Evolutionary conservation across 1,140 invertebrate species (phyloP).

Genomic region (Zophobas morio): DNA sequence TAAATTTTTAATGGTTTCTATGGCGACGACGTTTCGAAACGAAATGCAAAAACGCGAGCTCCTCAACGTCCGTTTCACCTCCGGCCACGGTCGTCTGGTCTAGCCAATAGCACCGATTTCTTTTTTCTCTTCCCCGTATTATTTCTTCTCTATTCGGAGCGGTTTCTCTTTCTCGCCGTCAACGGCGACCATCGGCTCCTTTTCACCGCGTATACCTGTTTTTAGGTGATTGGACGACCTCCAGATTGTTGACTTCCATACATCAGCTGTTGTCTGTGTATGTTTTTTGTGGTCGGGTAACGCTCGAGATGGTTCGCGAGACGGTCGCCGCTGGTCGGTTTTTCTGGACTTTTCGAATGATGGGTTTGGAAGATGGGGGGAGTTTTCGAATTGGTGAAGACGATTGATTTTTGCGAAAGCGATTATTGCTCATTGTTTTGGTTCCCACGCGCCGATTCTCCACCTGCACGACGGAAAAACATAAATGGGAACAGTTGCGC

Average conservation of each 20-base stretch:
- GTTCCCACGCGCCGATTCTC: too few species aligned
- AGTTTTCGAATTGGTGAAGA: too few species aligned
- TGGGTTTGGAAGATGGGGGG: too few species aligned
- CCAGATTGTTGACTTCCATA: slow-evolving; percentile 45
- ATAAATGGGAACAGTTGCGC: too few species aligned
- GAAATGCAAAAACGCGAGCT: neutral
- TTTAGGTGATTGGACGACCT: slow-evolving; percentile 46
- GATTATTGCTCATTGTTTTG: too few species aligned
- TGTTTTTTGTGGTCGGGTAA: slow-evolving; percentile 42
- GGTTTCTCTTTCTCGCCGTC: neutral
- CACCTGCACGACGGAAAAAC: too few species aligned
- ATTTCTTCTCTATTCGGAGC: neutral
- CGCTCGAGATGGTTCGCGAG: neutral
- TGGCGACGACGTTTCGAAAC: neutral
- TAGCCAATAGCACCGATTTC: too few species aligned
- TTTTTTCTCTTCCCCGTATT: neutral
- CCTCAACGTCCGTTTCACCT: neutral
- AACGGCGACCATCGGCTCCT: neutral
- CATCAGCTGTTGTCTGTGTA: slow-evolving; percentile 47
- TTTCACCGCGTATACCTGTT: slow-evolving; percentile 17
- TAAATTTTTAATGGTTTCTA: slow-evolving; percentile 3
- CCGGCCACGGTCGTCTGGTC: too few species aligned
- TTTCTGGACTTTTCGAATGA: too few species aligned
- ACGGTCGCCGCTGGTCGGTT: too few species aligned
- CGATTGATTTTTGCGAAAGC: too few species aligned